These are phyloP conservation scores for Gallirallus australis DNA, from an alignment of 2,797 vertebrate species.

Conservation along the genomic window DNA sequence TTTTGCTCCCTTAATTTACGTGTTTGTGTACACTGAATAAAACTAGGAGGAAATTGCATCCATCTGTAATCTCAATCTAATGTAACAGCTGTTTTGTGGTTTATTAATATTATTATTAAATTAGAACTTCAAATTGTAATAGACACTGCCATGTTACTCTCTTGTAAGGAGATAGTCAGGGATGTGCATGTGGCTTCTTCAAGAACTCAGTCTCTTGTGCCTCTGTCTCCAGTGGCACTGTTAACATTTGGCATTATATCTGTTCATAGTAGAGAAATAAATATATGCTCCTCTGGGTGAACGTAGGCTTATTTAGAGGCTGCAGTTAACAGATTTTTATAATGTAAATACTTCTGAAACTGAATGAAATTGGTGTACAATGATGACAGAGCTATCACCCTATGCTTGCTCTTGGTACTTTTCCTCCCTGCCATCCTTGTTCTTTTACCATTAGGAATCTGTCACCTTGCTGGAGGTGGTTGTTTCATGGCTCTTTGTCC, in stretches of 20 bases:
- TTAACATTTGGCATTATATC: background rate
- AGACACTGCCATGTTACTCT: background rate
- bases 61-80: background rate
- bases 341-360: background rate
- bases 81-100: background rate
- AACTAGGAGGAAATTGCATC: background rate
- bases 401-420: background rate
- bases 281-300: background rate
- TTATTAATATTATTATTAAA: background rate
- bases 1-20: background rate
- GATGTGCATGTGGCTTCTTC: background rate
- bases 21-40: background rate
- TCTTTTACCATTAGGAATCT: background rate
- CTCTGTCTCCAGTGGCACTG: background rate
- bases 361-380: background rate
- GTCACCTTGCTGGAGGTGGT: background rate
- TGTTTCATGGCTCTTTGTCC: background rate
- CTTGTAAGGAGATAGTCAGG: background rate
- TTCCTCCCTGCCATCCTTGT: background rate
- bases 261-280: background rate
- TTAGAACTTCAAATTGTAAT: background rate
- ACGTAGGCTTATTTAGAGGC: background rate
- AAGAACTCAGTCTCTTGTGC: background rate
- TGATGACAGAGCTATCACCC: background rate
- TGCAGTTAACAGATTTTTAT: background rate